These are phyloP conservation scores for Electrona antarctica DNA, from an alignment of 2,113 vertebrate species.

Conservation along the genomic window DNA sequence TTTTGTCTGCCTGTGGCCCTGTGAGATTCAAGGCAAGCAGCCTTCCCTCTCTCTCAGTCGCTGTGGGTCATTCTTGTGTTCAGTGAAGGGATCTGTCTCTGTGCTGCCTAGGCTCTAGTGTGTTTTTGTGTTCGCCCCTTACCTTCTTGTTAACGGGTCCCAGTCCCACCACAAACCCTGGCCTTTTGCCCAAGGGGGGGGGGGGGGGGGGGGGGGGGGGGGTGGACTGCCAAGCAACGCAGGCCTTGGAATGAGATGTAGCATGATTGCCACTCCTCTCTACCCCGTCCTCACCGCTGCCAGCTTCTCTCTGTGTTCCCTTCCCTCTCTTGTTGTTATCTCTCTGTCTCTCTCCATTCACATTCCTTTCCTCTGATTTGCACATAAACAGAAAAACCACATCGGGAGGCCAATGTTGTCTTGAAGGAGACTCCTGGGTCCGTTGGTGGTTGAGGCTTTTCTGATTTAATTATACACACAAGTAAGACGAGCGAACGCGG, in stretches of 20 bases:
- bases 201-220: too few relatives aligned
- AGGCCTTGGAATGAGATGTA: constrained; percentile 52
- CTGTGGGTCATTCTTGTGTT: constrained; percentile 40
- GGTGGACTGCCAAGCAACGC: constrained; percentile 56
- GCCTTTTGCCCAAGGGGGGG: constrained; percentile 37
- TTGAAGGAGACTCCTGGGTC: background rate
- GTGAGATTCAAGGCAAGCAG: constrained; percentile 41
- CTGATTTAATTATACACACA: too few relatives aligned
- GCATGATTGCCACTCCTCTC: constrained; percentile 37
- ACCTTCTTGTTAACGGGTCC: constrained; percentile 57
- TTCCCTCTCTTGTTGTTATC: background rate
- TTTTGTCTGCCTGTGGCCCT: constrained; percentile 20
- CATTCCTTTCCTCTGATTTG: background rate
- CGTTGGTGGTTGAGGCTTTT: too few relatives aligned
- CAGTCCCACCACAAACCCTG: constrained; percentile 22
- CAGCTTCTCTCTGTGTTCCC: constrained; percentile 5
- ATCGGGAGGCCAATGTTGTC: too few relatives aligned
- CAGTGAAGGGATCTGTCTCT: constrained; percentile 29
- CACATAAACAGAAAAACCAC: too few relatives aligned
- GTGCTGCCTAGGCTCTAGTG: constrained; percentile 22
- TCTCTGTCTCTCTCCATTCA: background rate
- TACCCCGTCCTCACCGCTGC: constrained; percentile 7
- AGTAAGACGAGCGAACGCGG: too few relatives aligned
- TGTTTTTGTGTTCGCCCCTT: constrained; percentile 52
- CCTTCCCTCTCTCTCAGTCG: constrained; percentile 8